These are phyloP conservation scores for Neomonachus schauinslandi DNA, from an alignment of 2,113 vertebrate genomes.

Conservation along the genomic window DNA sequence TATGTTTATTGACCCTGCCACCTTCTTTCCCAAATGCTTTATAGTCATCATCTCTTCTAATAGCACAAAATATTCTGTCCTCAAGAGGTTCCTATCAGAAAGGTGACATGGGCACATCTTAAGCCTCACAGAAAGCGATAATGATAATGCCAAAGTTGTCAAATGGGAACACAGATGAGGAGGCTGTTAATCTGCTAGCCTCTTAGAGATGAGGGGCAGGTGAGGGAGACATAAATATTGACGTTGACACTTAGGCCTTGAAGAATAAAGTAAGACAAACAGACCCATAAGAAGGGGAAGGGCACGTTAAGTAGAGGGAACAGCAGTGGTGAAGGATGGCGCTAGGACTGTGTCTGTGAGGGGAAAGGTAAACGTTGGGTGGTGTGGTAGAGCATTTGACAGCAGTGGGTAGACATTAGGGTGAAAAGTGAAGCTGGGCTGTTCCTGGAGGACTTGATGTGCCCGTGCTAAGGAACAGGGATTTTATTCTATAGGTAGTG, in stretches of 20 bases:
- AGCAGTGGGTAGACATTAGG: neutral
- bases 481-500: neutral
- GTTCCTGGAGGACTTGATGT: neutral
- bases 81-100: neutral
- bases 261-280: neutral
- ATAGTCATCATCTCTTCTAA: neutral
- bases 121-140: neutral
- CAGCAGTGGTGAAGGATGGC: neutral
- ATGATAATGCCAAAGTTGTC: neutral
- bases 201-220: neutral
- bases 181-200: neutral
- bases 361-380: neutral
- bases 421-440: neutral
- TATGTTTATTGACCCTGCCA: neutral
- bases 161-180: neutral
- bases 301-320: neutral
- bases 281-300: neutral
- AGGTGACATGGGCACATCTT: neutral
- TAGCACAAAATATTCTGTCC: neutral
- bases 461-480: neutral
- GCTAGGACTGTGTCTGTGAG: neutral
- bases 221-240: neutral
- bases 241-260: neutral
- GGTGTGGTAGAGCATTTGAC: rapidly evolving
- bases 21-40: neutral